phyloP scores from a whole-genome alignment of 1,140 invertebrate species.

The Bacillus rossius region DNA sequence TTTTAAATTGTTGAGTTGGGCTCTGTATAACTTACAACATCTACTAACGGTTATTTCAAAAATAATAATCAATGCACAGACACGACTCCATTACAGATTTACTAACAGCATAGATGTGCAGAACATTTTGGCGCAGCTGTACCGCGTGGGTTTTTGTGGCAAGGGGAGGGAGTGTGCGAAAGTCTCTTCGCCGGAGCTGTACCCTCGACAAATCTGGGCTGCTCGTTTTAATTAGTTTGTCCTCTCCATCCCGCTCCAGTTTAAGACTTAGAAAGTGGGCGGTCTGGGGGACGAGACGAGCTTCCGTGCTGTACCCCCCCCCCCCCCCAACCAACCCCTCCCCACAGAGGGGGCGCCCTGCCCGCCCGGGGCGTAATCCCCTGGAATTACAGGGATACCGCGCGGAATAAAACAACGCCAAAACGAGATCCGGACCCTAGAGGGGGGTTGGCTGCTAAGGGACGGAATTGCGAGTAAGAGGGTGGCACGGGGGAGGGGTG shows the following conservation, averaged over 20 bases:
- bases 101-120: too few relatives aligned
- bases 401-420: slow-evolving; percentile 11
- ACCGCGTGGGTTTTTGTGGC: too few relatives aligned
- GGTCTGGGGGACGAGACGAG: not conserved
- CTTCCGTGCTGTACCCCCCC: not conserved
- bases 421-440: slow-evolving; percentile 7
- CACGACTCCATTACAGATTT: too few relatives aligned
- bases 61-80: too few relatives aligned
- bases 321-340: not conserved
- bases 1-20: too few relatives aligned
- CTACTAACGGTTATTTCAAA: too few relatives aligned
- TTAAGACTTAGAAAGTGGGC: slow-evolving; percentile 3
- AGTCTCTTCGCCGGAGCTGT: too few relatives aligned
- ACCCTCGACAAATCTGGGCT: slow-evolving; percentile 9
- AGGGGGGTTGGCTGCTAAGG: not conserved
- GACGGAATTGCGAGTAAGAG: not conserved
- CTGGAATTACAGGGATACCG: slow-evolving; percentile 11
- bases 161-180: too few relatives aligned
- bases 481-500: not conserved
- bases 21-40: too few relatives aligned
- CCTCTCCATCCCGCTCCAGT: slow-evolving; percentile 4
- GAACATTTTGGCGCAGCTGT: too few relatives aligned
- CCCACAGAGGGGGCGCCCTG: not conserved
- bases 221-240: slow-evolving; percentile 16
- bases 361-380: slow-evolving; percentile 1